Evolutionary conservation across 2,888 invertebrate species (phyloP), one percentile per base, ranked within the genome.

Genomic region (Arctia plantaginis): DNA sequence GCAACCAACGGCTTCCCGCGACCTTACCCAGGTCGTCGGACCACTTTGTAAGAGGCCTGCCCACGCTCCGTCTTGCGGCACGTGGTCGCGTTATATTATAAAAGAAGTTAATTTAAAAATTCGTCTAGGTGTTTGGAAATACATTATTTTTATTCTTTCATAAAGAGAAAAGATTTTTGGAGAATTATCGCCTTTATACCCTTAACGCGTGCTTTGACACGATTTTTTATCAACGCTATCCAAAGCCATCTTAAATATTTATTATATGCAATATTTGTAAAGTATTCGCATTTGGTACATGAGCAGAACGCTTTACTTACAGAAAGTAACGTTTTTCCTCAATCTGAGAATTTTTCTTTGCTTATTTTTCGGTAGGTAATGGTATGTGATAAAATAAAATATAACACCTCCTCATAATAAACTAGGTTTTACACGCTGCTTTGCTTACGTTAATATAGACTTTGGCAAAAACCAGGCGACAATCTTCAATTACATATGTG

Each of bases 171-270:
- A 62, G 4, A 18, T 15, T 30, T 62, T 62, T 62, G 3, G 7
- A 8, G 18, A 62, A 30, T 30, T 47, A 20, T 47, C 6, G 35
- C 35, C 35, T 35, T 35, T 6, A 35, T 35, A 35, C 35, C 35
- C 35, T 62, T 27, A 62, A 62, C 18, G 7, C 62, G 30, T 30
- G 62, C 62, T 30, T 62, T 55, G 15, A 30, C 30, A 30, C 30
- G 30, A 62, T 30, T 13, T 30, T 30, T 15, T 27, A 27, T 27
- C 27, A 30, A 62, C 59, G 59, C 30, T 62, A 62, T 62, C 30
- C 62, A 62, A 59, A 62, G 62, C 62, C 18, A 62, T 62, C 30
- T 62, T 62, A 30, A 62, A 62, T 62, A 62, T 62, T 62, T 62
- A 62, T 62, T 62, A 62, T 62, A 30, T 62, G 30, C 30, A 30